Evolutionary conservation across 2,888 invertebrate genomes (phyloP).

Genomic region (Ectemnius continuus): DNA sequence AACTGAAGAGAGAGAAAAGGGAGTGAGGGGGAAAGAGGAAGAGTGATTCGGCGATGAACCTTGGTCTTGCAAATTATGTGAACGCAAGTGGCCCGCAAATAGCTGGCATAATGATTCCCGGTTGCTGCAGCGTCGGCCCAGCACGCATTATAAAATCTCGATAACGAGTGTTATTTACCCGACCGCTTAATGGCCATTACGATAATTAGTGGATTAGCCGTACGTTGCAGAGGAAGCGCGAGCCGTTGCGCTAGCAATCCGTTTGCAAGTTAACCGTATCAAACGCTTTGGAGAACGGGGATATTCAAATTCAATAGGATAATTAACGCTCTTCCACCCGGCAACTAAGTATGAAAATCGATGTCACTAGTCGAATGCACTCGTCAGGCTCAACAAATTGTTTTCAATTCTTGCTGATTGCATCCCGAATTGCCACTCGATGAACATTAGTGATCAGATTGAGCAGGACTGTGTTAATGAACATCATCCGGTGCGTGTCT

Average conservation of each 20-base stretch:
- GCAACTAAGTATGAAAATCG: too few relatives aligned
- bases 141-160: conserved; percentile 46
- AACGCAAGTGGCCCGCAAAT: conserved; percentile 22
- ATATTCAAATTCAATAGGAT: conserved; percentile 19
- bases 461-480: too few relatives aligned
- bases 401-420: not conserved
- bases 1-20: too few relatives aligned
- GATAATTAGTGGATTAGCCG: conserved; percentile 55
- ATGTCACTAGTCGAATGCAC: not conserved
- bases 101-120: conserved; percentile 30
- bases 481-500: too few relatives aligned
- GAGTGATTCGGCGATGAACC: too few relatives aligned
- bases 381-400: not conserved
- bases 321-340: conserved; percentile 3
- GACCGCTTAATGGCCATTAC: conserved; percentile 46
- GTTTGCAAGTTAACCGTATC: conserved; percentile 37
- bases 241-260: conserved; percentile 38
- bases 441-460: too few relatives aligned
- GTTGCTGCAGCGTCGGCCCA: conserved; percentile 34
- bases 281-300: conserved; percentile 23
- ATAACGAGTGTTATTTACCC: conserved; percentile 57
- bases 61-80: not conserved
- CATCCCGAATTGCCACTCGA: too few relatives aligned
- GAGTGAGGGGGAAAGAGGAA: too few relatives aligned
- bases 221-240: conserved; percentile 23